These are phyloP conservation scores for Naja naja DNA, from an alignment of 2,113 vertebrate species.

Conservation along the genomic window DNA sequence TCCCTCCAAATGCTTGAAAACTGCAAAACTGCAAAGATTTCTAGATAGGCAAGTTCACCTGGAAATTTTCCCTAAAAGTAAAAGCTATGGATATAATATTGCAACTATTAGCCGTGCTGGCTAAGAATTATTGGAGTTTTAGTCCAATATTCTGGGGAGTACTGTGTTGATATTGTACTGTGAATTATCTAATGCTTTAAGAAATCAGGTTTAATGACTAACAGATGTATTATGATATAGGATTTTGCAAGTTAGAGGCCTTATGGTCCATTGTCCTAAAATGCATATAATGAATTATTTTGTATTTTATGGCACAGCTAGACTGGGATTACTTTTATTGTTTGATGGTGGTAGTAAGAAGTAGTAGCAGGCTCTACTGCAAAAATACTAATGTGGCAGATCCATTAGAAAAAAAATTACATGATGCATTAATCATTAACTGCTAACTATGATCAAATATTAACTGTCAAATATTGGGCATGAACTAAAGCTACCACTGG, in stretches of 20 bases:
- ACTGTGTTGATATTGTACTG: background rate
- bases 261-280: background rate
- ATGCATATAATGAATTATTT: background rate
- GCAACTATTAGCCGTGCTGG: background rate
- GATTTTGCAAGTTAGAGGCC: background rate
- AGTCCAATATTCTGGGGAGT: background rate
- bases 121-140: background rate
- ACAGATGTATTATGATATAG: background rate
- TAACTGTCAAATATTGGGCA: background rate
- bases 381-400: background rate
- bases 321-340: background rate
- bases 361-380: background rate
- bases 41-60: background rate
- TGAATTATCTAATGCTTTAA: background rate
- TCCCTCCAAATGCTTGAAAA: background rate
- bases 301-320: background rate
- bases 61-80: background rate
- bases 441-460: background rate
- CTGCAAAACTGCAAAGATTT: background rate
- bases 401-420: background rate
- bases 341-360: background rate
- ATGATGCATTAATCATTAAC: background rate
- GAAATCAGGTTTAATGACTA: background rate
- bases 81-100: background rate
- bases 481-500: background rate